Percentiles rank a stretch among this genome's conserved stretches.
Evolutionary conservation across 2,888 invertebrate species (phyloP).

Genomic region (Eupithecia tripunctaria): DNA sequence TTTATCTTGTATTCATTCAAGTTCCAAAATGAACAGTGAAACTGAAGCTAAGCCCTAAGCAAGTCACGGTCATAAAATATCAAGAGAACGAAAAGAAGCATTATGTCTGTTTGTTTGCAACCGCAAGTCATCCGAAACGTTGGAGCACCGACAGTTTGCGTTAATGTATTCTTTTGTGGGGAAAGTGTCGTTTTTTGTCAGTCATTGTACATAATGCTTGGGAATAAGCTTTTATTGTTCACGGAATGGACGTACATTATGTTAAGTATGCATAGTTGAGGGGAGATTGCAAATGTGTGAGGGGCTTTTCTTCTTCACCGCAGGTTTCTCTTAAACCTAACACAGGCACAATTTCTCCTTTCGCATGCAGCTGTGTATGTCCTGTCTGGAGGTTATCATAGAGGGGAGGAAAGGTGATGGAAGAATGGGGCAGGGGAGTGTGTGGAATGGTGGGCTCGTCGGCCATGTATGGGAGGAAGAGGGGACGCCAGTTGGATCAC

Average conservation of each 20-base stretch:
- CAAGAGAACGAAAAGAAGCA: background rate
- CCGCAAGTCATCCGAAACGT: slow-evolving; percentile 43
- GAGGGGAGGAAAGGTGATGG: too few species aligned
- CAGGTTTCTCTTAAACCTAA: too few species aligned
- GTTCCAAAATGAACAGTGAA: background rate
- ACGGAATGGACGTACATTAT: background rate
- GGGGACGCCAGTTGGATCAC: too few species aligned
- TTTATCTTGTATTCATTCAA: too few species aligned
- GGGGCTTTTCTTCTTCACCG: background rate
- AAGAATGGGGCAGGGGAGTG: too few species aligned
- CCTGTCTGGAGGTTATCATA: too few species aligned
- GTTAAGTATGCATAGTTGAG: background rate
- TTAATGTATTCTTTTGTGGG: slow-evolving; percentile 44
- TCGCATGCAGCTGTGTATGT: too few species aligned
- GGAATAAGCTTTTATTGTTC: slow-evolving; percentile 11
- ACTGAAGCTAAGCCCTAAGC: slow-evolving; percentile 1
- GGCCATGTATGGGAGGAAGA: too few species aligned
- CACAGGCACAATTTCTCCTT: too few species aligned
- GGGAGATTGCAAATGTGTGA: background rate
- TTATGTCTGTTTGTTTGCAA: slow-evolving; percentile 34
- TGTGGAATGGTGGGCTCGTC: too few species aligned
- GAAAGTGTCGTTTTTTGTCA: slow-evolving; percentile 34
- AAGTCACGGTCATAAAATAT: slow-evolving; percentile 18
- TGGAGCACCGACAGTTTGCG: slow-evolving; percentile 29
- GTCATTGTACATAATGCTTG: slow-evolving; percentile 23